These are phyloP conservation scores for Hydrolagus affinis DNA, from an alignment of 2,113 vertebrate genomes.

Conservation along the genomic window DNA sequence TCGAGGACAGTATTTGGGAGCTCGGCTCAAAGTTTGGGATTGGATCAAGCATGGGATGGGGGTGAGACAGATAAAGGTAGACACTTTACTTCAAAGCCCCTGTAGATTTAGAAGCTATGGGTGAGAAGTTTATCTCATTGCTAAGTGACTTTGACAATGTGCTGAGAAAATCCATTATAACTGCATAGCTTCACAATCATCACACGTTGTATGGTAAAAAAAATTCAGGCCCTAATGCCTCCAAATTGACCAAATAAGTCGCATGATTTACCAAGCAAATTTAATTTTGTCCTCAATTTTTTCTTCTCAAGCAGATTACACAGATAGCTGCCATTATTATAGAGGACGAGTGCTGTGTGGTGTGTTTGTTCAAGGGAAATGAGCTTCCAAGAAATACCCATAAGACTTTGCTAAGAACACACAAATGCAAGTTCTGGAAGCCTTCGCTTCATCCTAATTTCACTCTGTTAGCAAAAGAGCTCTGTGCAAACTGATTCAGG, in stretches of 20 bases:
- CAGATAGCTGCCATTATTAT: neutral
- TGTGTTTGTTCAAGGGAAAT: neutral
- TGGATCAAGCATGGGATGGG: too few species aligned
- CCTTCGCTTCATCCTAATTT: neutral
- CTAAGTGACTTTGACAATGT: too few species aligned
- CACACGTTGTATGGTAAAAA: too few species aligned
- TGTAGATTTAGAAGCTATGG: too few species aligned
- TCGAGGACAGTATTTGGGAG: too few species aligned
- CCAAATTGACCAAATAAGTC: neutral
- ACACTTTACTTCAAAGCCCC: too few species aligned
- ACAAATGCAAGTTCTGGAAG: neutral
- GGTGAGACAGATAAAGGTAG: too few species aligned
- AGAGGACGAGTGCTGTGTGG: neutral
- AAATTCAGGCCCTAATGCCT: neutral
- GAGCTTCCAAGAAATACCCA: neutral
- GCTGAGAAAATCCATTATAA: too few species aligned
- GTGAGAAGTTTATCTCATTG: too few species aligned
- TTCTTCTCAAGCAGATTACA: neutral
- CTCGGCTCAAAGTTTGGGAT: too few species aligned
- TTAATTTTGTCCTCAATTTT: slow-evolving; percentile 2
- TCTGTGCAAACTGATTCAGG: neutral
- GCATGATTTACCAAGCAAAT: slow-evolving; percentile 2
- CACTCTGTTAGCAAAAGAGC: neutral
- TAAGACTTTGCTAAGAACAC: neutral
- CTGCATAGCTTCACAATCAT: too few species aligned